Evolutionary conservation across 2,888 invertebrate species (phyloP), one percentile per base, ranked within the genome.

Genomic region (Oxycera nigricornis): DNA sequence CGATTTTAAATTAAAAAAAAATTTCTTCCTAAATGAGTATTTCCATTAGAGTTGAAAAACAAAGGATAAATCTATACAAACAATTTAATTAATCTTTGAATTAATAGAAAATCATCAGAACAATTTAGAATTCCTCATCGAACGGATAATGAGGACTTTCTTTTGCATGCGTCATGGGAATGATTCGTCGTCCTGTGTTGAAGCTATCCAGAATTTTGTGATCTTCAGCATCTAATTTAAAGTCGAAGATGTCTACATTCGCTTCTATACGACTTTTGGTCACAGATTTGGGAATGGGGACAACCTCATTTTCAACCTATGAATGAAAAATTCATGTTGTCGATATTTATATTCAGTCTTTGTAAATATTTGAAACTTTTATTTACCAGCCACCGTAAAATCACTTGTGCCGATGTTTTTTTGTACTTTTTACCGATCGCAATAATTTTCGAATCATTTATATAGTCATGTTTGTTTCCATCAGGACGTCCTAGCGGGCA

Each of bases 401-500:
- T 85, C 17, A 92, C 81, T 83, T 92, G 92, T 0, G 90, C 88
- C 0, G 90, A 86, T 0, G 89, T 89, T 83, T 91, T 92, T 1
- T 87, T 87, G 76, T 91, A 88, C 75, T 91, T 91, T 7, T 85
- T 82, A 0, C 88, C 65, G 39, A 65, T 65, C 24, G 28, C 41
- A 65, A 65, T 65, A 24, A 65, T 20, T 65, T 65, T 65, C 3
- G 24, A 22, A n/a, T 70, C 41, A 3, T 24, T 70, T 52, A 55
- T 55, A 20, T 31, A 70, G 20, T 70, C 52, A 55, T 70, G 9
- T 20, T 41, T 30, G n/a, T 81, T 50, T 6, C 84, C 77, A 81
- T 87, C 86, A 0, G 89, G 89, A 35, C 88, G 88, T 17, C 93
- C 94, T 74, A 95, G 87, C 0, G 94, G 94, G 50, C 91, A 90